Percentiles rank a stretch among this genome's conserved stretches.
These are phyloP conservation scores for Platygyra sinensis DNA, from an alignment of 64 coral and sea anemone genomes.

Conservation along the genomic window DNA sequence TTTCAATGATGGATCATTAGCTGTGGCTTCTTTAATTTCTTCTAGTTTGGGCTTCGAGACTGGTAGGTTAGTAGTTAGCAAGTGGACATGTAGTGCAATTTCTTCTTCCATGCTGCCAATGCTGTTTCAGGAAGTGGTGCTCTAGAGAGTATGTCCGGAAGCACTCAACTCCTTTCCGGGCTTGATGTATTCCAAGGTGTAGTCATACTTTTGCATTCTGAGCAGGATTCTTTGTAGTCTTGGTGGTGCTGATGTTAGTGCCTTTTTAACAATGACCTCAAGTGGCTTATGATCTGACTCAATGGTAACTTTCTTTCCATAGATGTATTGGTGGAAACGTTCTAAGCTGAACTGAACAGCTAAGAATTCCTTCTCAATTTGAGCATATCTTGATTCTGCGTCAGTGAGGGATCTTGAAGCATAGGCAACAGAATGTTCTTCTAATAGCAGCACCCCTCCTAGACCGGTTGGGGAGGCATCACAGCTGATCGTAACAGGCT, in stretches of 20 bases:
- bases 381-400: conserved; percentile 26
- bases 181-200: conserved; percentile 42
- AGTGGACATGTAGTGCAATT: conserved; percentile 4
- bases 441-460: conserved; percentile 46
- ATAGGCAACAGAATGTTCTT: conserved; percentile 50
- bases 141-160: conserved; percentile 42
- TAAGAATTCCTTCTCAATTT: conserved; percentile 49
- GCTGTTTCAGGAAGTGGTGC: conserved; percentile 25
- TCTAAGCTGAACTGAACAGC: conserved; percentile 39
- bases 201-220: conserved; percentile 51
- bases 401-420: conserved; percentile 50
- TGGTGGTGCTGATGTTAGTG: conserved; percentile 24
- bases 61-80: background rate
- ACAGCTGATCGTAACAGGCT: conserved; percentile 18
- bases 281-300: conserved; percentile 64
- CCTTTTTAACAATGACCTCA: conserved; percentile 57
- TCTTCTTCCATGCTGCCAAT: background rate
- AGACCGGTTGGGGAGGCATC: conserved; percentile 45
- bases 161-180: conserved; percentile 39
- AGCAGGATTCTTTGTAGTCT: conserved; percentile 56
- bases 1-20: conserved; percentile 22
- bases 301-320: conserved; percentile 28
- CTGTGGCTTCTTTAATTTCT: conserved; percentile 13
- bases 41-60: conserved; percentile 26
- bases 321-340: conserved; percentile 62